These are phyloP conservation scores for Papilio dardanus DNA, from an alignment of 1,140 invertebrate species.

Conservation along the genomic window DNA sequence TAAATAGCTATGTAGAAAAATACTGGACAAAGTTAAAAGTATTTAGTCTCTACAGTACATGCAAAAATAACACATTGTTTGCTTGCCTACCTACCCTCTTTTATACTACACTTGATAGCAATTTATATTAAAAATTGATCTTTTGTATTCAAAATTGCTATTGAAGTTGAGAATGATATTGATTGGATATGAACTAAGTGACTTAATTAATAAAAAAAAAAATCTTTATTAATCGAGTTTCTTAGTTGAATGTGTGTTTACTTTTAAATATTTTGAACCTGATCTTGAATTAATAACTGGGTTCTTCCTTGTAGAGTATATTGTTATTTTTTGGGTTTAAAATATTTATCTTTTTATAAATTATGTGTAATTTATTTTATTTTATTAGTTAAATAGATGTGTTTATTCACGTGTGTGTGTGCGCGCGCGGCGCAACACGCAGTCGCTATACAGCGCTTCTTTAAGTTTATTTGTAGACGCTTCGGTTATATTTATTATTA, in stretches of 20 bases:
- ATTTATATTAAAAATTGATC: neutral
- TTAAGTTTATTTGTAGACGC: slow-evolving; percentile 65
- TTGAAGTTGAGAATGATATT: slow-evolving; percentile 12
- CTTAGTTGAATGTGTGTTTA: slow-evolving; percentile 17
- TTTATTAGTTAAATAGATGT: neutral
- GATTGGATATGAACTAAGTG: neutral
- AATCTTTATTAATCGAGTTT: slow-evolving; percentile 12
- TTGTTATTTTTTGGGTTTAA: neutral
- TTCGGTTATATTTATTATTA: slow-evolving; percentile 65
- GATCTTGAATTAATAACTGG: neutral
- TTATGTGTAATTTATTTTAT: slow-evolving; percentile 26
- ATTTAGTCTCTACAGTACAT: slow-evolving; percentile 9
- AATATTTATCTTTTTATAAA: slow-evolving; percentile 24
- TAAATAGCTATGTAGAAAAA: no score
- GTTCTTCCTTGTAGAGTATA: neutral
- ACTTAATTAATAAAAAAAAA: neutral
- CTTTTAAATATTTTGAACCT: slow-evolving; percentile 24
- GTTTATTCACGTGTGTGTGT: slow-evolving; percentile 37
- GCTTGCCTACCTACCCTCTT: slow-evolving; percentile 38
- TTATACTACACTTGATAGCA: neutral
- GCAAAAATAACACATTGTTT: slow-evolving; percentile 39
- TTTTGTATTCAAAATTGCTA: neutral
- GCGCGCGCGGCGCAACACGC: slow-evolving; percentile 48
- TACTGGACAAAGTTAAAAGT: neutral
- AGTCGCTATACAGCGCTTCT: slow-evolving; percentile 62